Evolutionary conservation across 2,797 vertebrate species (phyloP).

Genomic region (Spea hammondii): DNA sequence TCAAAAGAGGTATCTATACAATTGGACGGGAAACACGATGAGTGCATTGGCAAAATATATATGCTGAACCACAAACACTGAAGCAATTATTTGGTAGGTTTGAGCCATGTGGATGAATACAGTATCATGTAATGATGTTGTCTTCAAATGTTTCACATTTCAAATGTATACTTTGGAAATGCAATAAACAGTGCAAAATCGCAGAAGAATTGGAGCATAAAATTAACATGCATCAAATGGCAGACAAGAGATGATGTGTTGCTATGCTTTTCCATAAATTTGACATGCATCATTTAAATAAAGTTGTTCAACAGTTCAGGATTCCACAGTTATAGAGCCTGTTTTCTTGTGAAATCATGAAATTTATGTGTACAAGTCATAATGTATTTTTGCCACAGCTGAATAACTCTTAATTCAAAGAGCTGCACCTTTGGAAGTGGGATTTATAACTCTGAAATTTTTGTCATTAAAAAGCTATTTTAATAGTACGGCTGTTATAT

Average conservation of each 20-base stretch:
- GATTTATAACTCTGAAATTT: conserved; percentile 48
- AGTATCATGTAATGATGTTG: conserved; percentile 26
- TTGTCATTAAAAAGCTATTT: conserved; percentile 53
- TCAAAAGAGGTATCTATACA: too few species aligned
- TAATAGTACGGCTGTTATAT: conserved; percentile 50
- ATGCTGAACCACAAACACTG: background rate
- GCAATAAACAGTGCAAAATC: conserved; percentile 57
- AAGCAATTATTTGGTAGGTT: background rate
- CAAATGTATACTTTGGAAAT: conserved; percentile 49
- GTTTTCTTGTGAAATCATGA: conserved; percentile 55
- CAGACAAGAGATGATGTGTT: conserved; percentile 58
- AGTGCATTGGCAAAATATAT: too few species aligned
- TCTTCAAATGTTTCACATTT: background rate
- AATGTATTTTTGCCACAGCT: conserved; percentile 46
- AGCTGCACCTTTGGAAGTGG: conserved; percentile 44
- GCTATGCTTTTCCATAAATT: conserved; percentile 59
- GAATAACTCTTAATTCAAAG: conserved; percentile 51
- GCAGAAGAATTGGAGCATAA: conserved; percentile 61
- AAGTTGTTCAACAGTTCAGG: conserved; percentile 53
- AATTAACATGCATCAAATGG: conserved; percentile 63
- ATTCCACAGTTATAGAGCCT: conserved; percentile 45
- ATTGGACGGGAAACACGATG: too few species aligned
- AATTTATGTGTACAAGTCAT: conserved; percentile 55
- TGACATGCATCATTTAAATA: conserved; percentile 60
- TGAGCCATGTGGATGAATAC: conserved; percentile 9